Evolutionary conservation across 2,113 vertebrate species (phyloP), one percentile per base, ranked within the genome.

Genomic region (Girardinichthys multiradiatus): DNA sequence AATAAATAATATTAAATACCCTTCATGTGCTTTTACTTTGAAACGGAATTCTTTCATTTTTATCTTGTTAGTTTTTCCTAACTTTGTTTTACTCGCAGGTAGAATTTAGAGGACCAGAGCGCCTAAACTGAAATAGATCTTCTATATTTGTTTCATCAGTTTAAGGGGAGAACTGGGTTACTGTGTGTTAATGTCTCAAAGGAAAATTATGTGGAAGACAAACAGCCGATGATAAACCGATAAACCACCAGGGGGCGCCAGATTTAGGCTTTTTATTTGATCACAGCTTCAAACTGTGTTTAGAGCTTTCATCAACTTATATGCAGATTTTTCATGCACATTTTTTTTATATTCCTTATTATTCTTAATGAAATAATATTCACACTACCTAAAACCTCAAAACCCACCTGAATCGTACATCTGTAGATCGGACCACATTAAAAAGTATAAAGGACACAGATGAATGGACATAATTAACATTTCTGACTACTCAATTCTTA

Each of bases 1-100:
- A n/a, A 11, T 14, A 27, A 27, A 14, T 2, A 29, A 4, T 14
- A 4, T 14, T 59, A 17, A 28, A 29, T 54, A 2, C 48, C 8
- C 24, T 54, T n/a, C 24, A 21, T 19, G 24, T 57, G 37, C 66
- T 68, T 79, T 86, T 81, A 83, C 54, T 84, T 63, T 88, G 81
- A 71, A 75, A 12, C 62, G 0, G 0, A 0, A 14, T 0, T 12
- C 0, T 11, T 11, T 83, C 82, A 81, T 81, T 9, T 39, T 62
- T 0, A 37, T 35, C 11, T 8, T 30, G 31, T 71, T 59, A 4
- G 35, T 17, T 27, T 1, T 48, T 7, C 5, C 9, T 15, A 19
- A 17, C 30, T 76, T 84, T 1, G 33, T n/a, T n/a, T 1, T 4
- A 8, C 48, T 39, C 3, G 0, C 12, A 66, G 37, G 51, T 66